Percentiles rank a stretch among this genome's conserved stretches.
Conservation (phyloP, 2,113 vertebrate genomes). For the Plecturocebus donacophilus region DNA sequence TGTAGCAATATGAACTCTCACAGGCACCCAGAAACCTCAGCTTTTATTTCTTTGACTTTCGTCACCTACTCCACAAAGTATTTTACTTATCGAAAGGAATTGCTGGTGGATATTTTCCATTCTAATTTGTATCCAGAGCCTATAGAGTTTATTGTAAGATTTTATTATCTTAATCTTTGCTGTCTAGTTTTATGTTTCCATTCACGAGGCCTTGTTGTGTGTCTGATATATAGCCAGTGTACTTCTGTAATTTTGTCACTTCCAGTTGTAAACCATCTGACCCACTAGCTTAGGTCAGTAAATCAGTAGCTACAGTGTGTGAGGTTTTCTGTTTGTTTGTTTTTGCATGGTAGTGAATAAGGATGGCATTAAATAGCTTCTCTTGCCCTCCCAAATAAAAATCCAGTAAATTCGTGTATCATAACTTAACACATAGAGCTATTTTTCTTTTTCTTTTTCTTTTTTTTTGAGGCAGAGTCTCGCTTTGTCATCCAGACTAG, state of each 20-base stretch:
- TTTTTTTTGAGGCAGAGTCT: too few species aligned
- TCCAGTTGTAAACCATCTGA: neutral
- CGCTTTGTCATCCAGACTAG: too few species aligned
- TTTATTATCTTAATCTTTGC: neutral
- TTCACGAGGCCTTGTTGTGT: neutral
- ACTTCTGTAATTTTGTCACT: neutral
- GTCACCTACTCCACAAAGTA: neutral
- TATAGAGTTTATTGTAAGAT: neutral
- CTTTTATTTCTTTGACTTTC: neutral
- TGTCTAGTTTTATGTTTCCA: neutral
- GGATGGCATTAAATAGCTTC: neutral
- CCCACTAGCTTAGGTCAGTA: neutral
- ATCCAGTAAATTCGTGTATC: neutral
- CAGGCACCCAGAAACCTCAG: neutral
- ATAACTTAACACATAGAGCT: neutral
- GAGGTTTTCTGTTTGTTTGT: neutral
- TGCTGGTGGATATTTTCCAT: neutral
- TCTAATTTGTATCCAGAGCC: neutral
- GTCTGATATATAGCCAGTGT: neutral
- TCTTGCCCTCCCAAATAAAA: constrained; percentile 3
- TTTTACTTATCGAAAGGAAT: neutral
- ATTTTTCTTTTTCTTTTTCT: neutral
- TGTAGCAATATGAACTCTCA: neutral
- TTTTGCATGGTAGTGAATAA: neutral
- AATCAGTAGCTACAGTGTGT: neutral